These are phyloP conservation scores for Julus scandinavius DNA, from an alignment of 2,888 invertebrate species.

Conservation along the genomic window DNA sequence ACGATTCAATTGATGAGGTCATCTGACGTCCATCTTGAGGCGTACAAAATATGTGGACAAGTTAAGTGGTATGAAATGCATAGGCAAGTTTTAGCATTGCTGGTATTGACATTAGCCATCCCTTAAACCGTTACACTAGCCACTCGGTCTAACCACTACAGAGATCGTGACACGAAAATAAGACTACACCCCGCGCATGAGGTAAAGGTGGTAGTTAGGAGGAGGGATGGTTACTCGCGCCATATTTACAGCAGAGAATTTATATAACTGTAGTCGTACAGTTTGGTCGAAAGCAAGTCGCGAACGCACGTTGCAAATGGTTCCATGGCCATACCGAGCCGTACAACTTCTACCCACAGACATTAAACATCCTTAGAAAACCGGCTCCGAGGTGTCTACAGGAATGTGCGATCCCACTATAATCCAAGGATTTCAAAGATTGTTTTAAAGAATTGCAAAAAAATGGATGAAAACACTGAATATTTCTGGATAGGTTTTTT, in stretches of 20 bases:
- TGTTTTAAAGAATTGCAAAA: no score
- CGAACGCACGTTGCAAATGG: background rate
- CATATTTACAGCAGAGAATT: background rate
- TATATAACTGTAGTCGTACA: background rate
- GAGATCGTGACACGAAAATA: background rate
- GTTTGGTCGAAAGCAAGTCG: background rate
- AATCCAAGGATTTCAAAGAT: no score
- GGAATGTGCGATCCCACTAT: background rate
- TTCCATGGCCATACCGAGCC: constrained; percentile 6
- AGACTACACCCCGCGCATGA: background rate
- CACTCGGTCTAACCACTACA: background rate
- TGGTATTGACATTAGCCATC: background rate
- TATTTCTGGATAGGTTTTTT: background rate
- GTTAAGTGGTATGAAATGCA: no score
- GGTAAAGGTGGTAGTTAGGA: background rate
- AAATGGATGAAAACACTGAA: background rate
- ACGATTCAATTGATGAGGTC: no score
- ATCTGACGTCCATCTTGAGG: no score
- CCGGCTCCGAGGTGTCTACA: background rate
- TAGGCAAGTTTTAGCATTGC: no score
- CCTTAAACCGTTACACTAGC: background rate
- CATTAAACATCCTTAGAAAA: background rate
- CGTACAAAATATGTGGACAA: no score
- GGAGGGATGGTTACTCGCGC: background rate
- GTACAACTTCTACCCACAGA: constrained; percentile 45